Conservation (phyloP, 1,140 invertebrate species). For the Subanguina moxae region DNA sequence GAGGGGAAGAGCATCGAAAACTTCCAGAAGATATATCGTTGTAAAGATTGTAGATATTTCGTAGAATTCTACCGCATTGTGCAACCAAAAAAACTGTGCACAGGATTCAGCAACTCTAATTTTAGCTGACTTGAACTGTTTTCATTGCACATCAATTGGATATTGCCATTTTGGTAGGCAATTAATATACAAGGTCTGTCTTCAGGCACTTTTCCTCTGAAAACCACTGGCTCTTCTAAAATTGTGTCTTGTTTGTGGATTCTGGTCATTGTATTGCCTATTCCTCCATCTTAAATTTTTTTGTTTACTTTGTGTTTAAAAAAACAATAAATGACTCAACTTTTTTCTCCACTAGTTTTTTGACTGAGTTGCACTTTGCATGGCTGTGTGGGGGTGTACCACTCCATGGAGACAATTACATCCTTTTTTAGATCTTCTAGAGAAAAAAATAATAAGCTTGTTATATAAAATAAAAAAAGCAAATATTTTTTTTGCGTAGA, state of each 20-base stretch:
- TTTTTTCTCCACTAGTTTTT: neutral
- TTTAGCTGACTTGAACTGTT: conserved; percentile 61
- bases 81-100: too few relatives aligned
- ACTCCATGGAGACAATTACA: conserved; percentile 50
- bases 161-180: conserved; percentile 78
- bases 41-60: too few relatives aligned
- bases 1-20: too few relatives aligned
- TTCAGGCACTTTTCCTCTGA: conserved; percentile 69
- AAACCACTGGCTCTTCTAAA: conserved; percentile 70
- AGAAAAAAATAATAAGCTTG: neutral
- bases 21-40: too few relatives aligned
- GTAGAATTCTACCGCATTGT: too few relatives aligned
- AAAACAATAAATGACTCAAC: conserved; percentile 50
- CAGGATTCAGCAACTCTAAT: too few relatives aligned
- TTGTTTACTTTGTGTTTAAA: neutral
- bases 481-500: too few relatives aligned
- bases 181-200: conserved; percentile 74
- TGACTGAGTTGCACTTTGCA: conserved; percentile 31
- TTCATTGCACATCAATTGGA: conserved; percentile 82
- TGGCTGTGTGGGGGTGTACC: conserved; percentile 42
- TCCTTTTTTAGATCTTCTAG: conserved; percentile 50
- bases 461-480: too few relatives aligned
- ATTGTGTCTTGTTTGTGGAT: conserved; percentile 71
- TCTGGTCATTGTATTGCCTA: conserved; percentile 66
- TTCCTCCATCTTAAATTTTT: conserved; percentile 27